phyloP scores from a whole-genome alignment of 2,888 invertebrate species.

The Smittia sp. region DNA sequence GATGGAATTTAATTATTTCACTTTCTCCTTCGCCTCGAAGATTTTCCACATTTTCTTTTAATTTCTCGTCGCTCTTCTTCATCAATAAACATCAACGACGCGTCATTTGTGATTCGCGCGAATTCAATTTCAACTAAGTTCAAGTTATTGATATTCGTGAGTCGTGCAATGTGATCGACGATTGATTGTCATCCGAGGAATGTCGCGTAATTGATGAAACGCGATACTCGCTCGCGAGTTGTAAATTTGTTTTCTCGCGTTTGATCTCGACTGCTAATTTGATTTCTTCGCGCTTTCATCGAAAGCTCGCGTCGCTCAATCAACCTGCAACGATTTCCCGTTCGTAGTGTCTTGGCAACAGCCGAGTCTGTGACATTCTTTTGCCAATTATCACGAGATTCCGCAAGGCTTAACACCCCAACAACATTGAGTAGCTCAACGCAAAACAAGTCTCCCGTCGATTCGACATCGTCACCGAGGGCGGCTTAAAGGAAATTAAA shows the following conservation, averaged over 20 bases:
- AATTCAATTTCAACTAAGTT: conserved; percentile 7
- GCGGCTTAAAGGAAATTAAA: conserved; percentile 40
- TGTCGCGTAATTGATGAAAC: background rate
- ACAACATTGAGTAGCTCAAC: background rate
- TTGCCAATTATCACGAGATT: conserved; percentile 14
- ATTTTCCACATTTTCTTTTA: conserved; percentile 13
- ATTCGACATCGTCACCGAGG: background rate
- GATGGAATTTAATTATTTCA: conserved; percentile 40
- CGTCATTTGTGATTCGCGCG: background rate
- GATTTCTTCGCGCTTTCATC: background rate
- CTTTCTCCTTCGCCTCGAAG: background rate
- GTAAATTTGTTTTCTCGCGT: conserved; percentile 18
- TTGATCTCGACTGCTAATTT: conserved; percentile 26
- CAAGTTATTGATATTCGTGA: background rate
- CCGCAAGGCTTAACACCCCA: conserved; percentile 25
- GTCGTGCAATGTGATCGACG: conserved; percentile 23
- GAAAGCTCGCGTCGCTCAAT: background rate
- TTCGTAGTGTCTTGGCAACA: background rate
- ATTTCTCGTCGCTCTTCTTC: background rate
- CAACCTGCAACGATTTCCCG: background rate
- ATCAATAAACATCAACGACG: conserved; percentile 6
- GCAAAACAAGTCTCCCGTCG: conserved; percentile 34
- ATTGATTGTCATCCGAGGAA: background rate
- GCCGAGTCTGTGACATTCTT: background rate
- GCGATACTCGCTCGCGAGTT: background rate